Percentiles rank a stretch among this genome's conserved stretches.
Conservation (phyloP, 2,888 invertebrate genomes). For the Penaeus monodon region DNA sequence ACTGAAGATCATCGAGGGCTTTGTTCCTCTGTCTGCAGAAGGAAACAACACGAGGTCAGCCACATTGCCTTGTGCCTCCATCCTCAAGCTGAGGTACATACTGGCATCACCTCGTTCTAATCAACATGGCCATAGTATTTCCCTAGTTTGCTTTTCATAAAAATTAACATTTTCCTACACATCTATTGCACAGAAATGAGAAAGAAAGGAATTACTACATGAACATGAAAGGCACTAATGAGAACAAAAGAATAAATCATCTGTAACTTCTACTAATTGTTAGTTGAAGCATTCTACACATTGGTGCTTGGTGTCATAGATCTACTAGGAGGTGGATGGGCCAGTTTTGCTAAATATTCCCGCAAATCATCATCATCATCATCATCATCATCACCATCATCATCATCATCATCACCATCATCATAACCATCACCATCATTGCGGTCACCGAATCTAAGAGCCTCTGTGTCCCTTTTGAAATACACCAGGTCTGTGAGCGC, state of each 20-base stretch:
- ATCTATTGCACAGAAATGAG: not conserved
- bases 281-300: slow-evolving; percentile 40
- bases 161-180: not conserved
- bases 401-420: not conserved
- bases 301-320: slow-evolving; percentile 42
- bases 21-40: slow-evolving; percentile 63
- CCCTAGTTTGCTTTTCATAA: too few relatives aligned
- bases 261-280: slow-evolving; percentile 3
- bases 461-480: slow-evolving; percentile 52
- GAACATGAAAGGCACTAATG: not conserved
- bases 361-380: slow-evolving; percentile 16
- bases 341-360: slow-evolving; percentile 35
- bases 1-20: slow-evolving; percentile 65
- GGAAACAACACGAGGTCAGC: not conserved
- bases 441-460: slow-evolving; percentile 40
- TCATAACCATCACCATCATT: not conserved
- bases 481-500: slow-evolving; percentile 57
- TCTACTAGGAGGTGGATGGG: slow-evolving; percentile 19
- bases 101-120: not conserved
- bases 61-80: not conserved
- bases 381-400: slow-evolving; percentile 8
- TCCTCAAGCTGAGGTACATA: not conserved
- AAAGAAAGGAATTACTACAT: not conserved
- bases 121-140: too few relatives aligned
- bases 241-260: too few relatives aligned